Evolutionary conservation across 2,113 vertebrate species (phyloP).

Genomic region (Ictalurus punctatus): DNA sequence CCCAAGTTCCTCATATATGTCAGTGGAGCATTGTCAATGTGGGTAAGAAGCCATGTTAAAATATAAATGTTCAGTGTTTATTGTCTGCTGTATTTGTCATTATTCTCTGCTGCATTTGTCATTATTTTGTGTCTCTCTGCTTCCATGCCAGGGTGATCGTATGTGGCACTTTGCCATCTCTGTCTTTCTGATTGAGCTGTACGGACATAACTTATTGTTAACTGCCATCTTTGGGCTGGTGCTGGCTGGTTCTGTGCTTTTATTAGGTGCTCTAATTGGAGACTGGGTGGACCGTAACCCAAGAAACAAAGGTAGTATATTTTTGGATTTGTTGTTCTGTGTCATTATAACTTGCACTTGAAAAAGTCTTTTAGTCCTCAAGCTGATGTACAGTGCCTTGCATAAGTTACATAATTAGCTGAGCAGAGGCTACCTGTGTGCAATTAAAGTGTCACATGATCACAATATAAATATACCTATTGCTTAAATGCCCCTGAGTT

Average conservation of each 20-base stretch:
- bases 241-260: conserved; percentile 74
- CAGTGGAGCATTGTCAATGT: conserved; percentile 77
- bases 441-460: background rate
- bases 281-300: conserved; percentile 80
- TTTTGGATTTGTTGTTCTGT: background rate
- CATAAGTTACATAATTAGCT: background rate
- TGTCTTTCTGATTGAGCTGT: conserved; percentile 77
- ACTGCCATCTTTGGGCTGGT: conserved; percentile 74
- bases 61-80: background rate
- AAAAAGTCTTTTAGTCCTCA: background rate
- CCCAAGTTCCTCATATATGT: conserved; percentile 76
- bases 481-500: background rate
- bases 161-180: conserved; percentile 80
- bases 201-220: conserved; percentile 70
- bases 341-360: background rate
- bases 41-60: conserved; percentile 68
- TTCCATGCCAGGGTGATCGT: conserved; percentile 69
- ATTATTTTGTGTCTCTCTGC: conserved; percentile 4
- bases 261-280: conserved; percentile 78
- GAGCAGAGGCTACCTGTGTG: background rate
- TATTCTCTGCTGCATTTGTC: background rate
- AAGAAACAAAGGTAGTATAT: conserved; percentile 73
- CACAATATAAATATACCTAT: background rate
- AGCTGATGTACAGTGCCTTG: background rate
- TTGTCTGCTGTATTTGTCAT: background rate